Base-by-base conservation (phyloP, 1,140 invertebrate species). In the Chironomus tepperi region DNA sequence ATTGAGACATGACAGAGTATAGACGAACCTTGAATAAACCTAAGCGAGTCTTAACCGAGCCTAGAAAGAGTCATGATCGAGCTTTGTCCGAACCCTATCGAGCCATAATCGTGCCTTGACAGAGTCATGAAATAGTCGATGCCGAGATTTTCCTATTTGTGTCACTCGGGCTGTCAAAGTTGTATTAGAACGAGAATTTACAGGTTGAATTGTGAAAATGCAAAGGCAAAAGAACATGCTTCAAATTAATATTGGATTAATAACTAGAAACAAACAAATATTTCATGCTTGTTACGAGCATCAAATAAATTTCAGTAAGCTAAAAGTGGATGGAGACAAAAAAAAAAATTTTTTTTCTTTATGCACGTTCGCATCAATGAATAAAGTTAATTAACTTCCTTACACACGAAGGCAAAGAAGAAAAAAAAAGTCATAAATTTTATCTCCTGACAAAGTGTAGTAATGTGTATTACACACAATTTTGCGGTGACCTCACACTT, bases 331-430 rank as follows among this genome's bases (percentile, higher is more conserved):
- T 9, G 15, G 43, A 47, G 43, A 7, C 9, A 47, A n/a, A 57
- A n/a, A 57, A 15, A 47, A 47, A 47, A 47, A 15, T 47, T 47
- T 47, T 57, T 57, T 57, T 34, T 2, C 24, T 34, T 34, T 34
- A 34, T 34, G 24, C 5, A 34, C 5, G 24, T 34, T 34, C 24
- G 24, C 24, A 34, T 34, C 8, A 70, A 70, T 70, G 65, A 70
- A 70, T 70, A 70, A 70, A 70, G 65, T 70, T 70, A 70, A 70
- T 70, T 70, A 70, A 70, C 65, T 70, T 70, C 65, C 16, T 70
- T 70, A 18, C 65, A 70, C 16, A 7, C 65, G 16, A 16, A 9
- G 65, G 18, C 65, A 70, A 70, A 57, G 47, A 57, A 57, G 1
- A 15, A 47, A 47, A 9, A 15, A 57, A 57, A 57, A 57, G 47